These are phyloP conservation scores for Gasteruption jaculator DNA, from an alignment of 2,888 invertebrate genomes.

Conservation along the genomic window DNA sequence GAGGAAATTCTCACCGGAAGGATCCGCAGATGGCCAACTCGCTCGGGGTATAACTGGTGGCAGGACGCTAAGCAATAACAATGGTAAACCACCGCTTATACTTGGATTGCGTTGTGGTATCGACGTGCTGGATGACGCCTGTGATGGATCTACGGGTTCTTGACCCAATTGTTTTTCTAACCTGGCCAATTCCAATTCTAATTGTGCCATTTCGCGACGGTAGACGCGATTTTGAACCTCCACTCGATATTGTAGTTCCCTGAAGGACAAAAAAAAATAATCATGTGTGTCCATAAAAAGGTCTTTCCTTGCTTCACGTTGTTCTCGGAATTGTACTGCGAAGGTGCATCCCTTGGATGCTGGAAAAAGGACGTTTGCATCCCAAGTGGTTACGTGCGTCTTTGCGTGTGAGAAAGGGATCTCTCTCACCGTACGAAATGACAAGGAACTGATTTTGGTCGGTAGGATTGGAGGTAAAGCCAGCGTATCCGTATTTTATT, in stretches of 20 bases:
- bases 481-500: too few species aligned
- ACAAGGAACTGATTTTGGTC: too few species aligned
- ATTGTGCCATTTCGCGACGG: conserved; percentile 72
- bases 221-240: conserved; percentile 91
- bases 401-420: too few species aligned
- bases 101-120: conserved; percentile 62
- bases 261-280: conserved; percentile 15
- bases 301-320: too few species aligned
- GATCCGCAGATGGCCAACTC: conserved; percentile 73
- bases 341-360: too few species aligned
- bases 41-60: conserved; percentile 74
- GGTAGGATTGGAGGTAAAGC: too few species aligned
- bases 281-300: too few species aligned
- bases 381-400: too few species aligned
- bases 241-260: conserved; percentile 77
- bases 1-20: conserved; percentile 37
- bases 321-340: too few species aligned
- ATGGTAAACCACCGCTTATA: conserved; percentile 66
- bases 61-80: conserved; percentile 67
- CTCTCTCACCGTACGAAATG: too few species aligned
- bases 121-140: conserved; percentile 58
- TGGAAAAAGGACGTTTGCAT: too few species aligned
- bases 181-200: conserved; percentile 74
- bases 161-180: conserved; percentile 65
- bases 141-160: conserved; percentile 53